Base-by-base conservation (phyloP, 2,113 vertebrate genomes). In the Pachypanchax playfairii region DNA sequence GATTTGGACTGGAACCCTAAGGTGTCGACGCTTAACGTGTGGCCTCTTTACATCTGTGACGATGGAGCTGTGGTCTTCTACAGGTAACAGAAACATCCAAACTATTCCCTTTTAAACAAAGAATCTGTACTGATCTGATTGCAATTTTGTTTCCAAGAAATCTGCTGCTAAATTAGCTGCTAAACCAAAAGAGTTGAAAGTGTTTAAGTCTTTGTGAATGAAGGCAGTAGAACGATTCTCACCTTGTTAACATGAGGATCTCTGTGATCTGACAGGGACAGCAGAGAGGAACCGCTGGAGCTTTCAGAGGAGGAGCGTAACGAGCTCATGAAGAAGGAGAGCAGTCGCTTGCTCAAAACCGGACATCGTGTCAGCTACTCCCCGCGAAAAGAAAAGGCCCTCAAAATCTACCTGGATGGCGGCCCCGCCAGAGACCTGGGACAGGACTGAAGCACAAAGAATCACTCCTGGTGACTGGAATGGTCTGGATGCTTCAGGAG, bases 1-100 rank as follows among this genome's bases (percentile, higher is more conserved):
- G 97, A 99, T 82, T 89, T 99, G 83, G 97, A 99, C 80, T 99
- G 97, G 97, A 99, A 99, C 87, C 97, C 97, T 0, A 99, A 98
- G 87, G 97, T 99, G 67, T 96, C 95, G 11, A 95, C 96, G 2
- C 79, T 99, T 46, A 99, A 99, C 65, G 96, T 97, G 80, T 99
- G 97, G 97, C 97, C 97, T 63, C 95, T 99, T 50, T 98, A 99
- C 89, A 99, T 99, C 86, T 98, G 96, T 75, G 97, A 99, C 58
- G 97, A 99, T 79, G 97, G 97, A 29, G 97, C 97, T 13, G 97
- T 99, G 80, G 96, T 99, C 90, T 98, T 98, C 92, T 99, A 98
- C 92, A 97, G 97, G 97, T 99, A 91, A 85, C 18, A 20, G 2
- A n/a, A n/a, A n/a, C n/a, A n/a, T n/a, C n/a, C n/a, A n/a, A n/a